Conservation (phyloP, 1,140 invertebrate genomes). For the Drosophila subobscura region DNA sequence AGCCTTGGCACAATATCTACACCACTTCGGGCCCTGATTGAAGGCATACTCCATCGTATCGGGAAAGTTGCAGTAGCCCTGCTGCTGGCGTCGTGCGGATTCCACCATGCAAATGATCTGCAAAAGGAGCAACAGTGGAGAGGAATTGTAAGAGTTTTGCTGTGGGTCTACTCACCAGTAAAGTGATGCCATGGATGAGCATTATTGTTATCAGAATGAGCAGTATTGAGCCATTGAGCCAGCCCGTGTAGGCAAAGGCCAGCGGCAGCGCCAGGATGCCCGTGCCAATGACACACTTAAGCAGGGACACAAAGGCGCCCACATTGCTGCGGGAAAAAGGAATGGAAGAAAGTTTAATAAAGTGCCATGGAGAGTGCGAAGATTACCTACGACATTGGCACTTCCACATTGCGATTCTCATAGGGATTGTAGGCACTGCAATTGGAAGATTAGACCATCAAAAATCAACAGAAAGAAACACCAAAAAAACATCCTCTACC, state of each 20-base stretch:
- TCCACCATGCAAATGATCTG: constrained; percentile 21
- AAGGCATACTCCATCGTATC: constrained; percentile 39
- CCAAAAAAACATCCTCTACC: too few relatives aligned
- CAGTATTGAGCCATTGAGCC: constrained; percentile 15
- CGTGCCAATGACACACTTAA: constrained; percentile 46
- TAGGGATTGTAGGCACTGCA: constrained; percentile 29
- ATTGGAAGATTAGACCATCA: not conserved
- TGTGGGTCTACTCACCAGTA: constrained; percentile 27
- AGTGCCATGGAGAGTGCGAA: not conserved
- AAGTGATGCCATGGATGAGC: constrained; percentile 46
- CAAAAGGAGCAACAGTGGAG: not conserved
- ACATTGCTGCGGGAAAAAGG: constrained; percentile 2
- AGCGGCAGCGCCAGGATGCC: constrained; percentile 50
- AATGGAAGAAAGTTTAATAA: not conserved
- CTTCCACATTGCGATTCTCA: constrained; percentile 24
- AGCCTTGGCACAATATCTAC: not conserved
- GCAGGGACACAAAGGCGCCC: constrained; percentile 19
- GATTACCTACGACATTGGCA: constrained; percentile 29
- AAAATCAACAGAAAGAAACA: too few relatives aligned
- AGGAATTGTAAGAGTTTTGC: not conserved
- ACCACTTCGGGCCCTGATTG: constrained; percentile 18
- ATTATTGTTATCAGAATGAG: not conserved
- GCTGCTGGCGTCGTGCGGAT: constrained; percentile 20
- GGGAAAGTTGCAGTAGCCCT: constrained; percentile 31
- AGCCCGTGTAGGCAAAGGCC: constrained; percentile 30